Conservation (phyloP, 2,888 invertebrate species). For the Heliconius charithonia region DNA sequence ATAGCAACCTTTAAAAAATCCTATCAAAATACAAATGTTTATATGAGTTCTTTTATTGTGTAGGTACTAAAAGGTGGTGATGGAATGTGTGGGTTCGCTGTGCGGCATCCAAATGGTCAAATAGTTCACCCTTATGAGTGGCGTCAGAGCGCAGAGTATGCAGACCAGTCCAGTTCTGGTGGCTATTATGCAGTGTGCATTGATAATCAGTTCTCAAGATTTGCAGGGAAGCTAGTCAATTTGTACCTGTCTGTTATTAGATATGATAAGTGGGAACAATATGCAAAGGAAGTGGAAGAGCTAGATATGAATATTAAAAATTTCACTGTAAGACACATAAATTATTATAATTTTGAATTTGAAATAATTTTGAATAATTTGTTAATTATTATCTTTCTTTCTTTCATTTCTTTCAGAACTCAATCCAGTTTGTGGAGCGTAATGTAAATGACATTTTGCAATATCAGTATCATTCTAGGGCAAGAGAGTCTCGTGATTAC, state of each 20-base stretch:
- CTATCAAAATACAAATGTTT: not conserved
- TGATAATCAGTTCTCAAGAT: constrained; percentile 96
- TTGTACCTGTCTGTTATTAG: constrained; percentile 95
- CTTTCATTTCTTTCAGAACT: constrained; percentile 84
- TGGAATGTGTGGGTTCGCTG: constrained; percentile 96
- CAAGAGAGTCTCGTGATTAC: constrained; percentile 91
- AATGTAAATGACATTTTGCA: constrained; percentile 94
- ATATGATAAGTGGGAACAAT: constrained; percentile 96
- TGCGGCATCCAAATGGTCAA: constrained; percentile 92
- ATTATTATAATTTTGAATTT: constrained; percentile 3
- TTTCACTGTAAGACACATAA: constrained; percentile 88
- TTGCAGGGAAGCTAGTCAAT: constrained; percentile 94
- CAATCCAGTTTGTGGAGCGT: constrained; percentile 90
- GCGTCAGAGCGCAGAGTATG: constrained; percentile 94
- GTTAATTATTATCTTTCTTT: not conserved
- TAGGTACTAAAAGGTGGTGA: constrained; percentile 96
- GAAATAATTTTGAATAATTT: not conserved
- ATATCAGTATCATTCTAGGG: constrained; percentile 91
- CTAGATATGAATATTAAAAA: constrained; percentile 94
- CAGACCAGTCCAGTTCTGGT: constrained; percentile 90
- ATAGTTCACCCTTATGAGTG: constrained; percentile 96
- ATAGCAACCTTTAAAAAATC: constrained; percentile 1
- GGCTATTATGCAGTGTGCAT: constrained; percentile 96
- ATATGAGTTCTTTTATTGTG: constrained; percentile 47
- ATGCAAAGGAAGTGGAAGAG: constrained; percentile 94